Percentiles rank a stretch among this genome's conserved stretches.
Conservation (phyloP, 2,888 invertebrate species). For the Argynnis bischoffii region DNA sequence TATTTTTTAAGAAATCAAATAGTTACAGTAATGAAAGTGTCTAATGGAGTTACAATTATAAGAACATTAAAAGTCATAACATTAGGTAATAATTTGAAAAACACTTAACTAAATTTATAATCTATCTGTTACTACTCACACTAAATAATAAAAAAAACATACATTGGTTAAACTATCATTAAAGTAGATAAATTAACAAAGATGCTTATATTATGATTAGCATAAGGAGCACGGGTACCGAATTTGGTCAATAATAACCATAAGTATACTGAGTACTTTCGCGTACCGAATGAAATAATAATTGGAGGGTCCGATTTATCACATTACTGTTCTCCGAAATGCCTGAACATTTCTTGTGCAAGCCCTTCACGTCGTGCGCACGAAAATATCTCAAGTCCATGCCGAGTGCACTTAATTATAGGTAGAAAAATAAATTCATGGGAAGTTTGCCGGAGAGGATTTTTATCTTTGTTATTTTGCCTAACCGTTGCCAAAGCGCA, state of each 20-base stretch:
- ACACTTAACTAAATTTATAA: too few species aligned
- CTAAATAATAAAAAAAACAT: constrained; percentile 6
- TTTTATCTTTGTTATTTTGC: constrained; percentile 65
- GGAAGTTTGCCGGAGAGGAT: constrained; percentile 62
- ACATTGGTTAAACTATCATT: constrained; percentile 20
- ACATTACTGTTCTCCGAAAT: constrained; percentile 78
- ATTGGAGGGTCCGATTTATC: constrained; percentile 81
- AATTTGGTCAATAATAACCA: constrained; percentile 78
- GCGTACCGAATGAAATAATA: constrained; percentile 79
- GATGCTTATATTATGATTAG: constrained; percentile 62
- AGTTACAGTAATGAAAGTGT: constrained; percentile 56
- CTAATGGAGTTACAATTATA: constrained; percentile 51
- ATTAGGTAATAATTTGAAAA: too few species aligned
- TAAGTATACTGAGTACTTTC: constrained; percentile 77
- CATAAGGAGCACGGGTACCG: constrained; percentile 75
- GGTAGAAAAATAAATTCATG: constrained; percentile 76
- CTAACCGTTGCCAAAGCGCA: constrained; percentile 64
- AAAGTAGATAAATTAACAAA: constrained; percentile 23
- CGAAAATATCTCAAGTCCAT: constrained; percentile 76
- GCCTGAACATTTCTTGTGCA: constrained; percentile 77
- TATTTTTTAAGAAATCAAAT: constrained; percentile 67
- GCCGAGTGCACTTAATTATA: constrained; percentile 76
- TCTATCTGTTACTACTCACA: too few species aligned
- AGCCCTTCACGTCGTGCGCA: constrained; percentile 78
- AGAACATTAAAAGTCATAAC: not conserved